Evolutionary conservation across 2,113 vertebrate genomes (phyloP), one percentile per base, ranked within the genome.

Genomic region (Pollachius pollachius): DNA sequence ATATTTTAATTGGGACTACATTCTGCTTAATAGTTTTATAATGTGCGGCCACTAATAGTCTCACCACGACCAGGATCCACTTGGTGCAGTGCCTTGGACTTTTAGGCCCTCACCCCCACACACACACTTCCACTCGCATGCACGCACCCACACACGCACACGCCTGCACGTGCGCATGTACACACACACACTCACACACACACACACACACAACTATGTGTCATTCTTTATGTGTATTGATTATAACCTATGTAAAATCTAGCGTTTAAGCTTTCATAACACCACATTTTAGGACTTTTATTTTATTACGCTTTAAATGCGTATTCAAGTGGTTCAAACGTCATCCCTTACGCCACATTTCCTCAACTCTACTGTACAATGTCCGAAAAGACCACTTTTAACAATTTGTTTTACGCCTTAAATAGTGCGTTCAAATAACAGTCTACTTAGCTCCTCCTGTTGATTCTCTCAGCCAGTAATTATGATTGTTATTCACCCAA

Each of bases 1-100:
- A 96, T 96, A 93, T 96, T 98, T 99, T 99, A 99, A 98, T 98
- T 99, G 96, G 95, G 94, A 98, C 95, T 97, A 96, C 95, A 95
- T 95, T 95, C 95, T 97, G 95, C 94, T 96, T 98, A 98, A 99
- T 98, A 97, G 95, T 97, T 97, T 97, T 96, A 95, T 98, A 97
- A 98, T 99, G 97, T 92, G 73, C 93, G 92, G 92, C 92, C 94
- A 94, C 93, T 96, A 97, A 96, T 97, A 95, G 94, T 95, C 92
- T 94, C 93, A 96, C 96, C 95, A 48, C 41, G 13, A 92, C 93
- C 95, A 96, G 95, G 96, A 98, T 95, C 93, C 91, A 94, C 94
- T 90, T 84, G 74, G 60, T 16, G 74, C 81, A 83, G 89, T 92
- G 93, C 72, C 83, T 67, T 69, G 70, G 72, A 71, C 65, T 69